Conservation (phyloP, 2,888 invertebrate species). For the Plebejus melissa region DNA sequence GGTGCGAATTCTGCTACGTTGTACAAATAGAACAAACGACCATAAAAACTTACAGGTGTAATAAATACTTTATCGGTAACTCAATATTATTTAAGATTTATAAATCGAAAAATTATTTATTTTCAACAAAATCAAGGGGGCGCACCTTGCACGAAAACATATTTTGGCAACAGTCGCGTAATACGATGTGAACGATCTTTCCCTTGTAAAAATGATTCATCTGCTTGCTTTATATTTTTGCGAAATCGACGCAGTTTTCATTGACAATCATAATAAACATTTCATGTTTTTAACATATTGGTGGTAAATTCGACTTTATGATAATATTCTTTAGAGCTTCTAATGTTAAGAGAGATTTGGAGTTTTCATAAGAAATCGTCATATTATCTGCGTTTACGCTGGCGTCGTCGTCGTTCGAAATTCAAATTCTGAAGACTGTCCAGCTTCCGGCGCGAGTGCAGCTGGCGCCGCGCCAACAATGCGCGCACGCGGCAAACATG, state of each 20-base stretch:
- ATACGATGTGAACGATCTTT: slow-evolving; percentile 31
- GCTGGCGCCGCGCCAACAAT: slow-evolving; percentile 52
- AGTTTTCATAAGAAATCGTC: background rate
- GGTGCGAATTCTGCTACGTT: background rate
- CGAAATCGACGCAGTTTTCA: slow-evolving; percentile 16
- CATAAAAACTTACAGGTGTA: too few relatives aligned
- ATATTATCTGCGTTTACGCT: slow-evolving; percentile 19
- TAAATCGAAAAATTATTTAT: background rate
- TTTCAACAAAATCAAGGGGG: background rate
- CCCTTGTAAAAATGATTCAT: slow-evolving; percentile 16
- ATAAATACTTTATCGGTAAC: too few relatives aligned
- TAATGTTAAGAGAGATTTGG: background rate
- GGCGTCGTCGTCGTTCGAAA: slow-evolving; percentile 31
- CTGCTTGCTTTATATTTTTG: slow-evolving; percentile 3
- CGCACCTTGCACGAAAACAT: background rate
- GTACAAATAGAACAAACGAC: too few relatives aligned
- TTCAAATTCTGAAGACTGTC: slow-evolving; percentile 44
- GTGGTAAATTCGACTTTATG: background rate
- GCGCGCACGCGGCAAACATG: slow-evolving; percentile 53
- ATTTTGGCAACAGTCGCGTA: slow-evolving; percentile 27
- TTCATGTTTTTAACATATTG: background rate
- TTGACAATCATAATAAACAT: slow-evolving; percentile 14
- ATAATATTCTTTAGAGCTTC: background rate
- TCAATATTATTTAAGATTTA: too few relatives aligned
- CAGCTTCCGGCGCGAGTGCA: slow-evolving; percentile 63